Conservation (phyloP, 2,113 vertebrate genomes). For the Opisthocomus hoazin region DNA sequence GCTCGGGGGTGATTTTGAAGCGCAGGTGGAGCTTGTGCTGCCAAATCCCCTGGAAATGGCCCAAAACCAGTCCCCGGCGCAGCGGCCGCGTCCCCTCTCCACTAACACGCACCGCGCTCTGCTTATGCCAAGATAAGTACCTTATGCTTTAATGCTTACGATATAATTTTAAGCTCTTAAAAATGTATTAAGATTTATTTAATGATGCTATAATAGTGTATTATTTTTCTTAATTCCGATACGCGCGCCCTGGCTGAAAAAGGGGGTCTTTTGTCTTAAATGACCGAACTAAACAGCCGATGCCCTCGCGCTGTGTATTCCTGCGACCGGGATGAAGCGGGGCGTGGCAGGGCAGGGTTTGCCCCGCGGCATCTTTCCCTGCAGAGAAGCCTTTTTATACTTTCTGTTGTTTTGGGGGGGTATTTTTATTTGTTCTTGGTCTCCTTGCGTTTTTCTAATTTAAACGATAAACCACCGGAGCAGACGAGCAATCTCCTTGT, state of each 20-base stretch:
- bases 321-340: background rate
- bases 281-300: background rate
- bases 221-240: conserved; percentile 13
- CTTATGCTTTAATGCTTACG: conserved; percentile 51
- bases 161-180: conserved; percentile 55
- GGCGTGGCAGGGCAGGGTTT: background rate
- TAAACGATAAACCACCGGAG: conserved; percentile 44
- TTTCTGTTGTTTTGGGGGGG: background rate
- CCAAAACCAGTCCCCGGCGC: background rate
- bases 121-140: conserved; percentile 25
- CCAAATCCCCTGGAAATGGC: background rate
- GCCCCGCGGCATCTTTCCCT: conserved; percentile 16
- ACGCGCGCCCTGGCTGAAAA: background rate
- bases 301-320: background rate
- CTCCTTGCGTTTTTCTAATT: conserved; percentile 46
- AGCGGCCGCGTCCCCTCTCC: background rate
- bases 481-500: conserved; percentile 55
- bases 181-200: conserved; percentile 49
- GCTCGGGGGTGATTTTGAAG: background rate
- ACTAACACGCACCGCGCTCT: conserved; percentile 48
- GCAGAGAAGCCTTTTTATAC: conserved; percentile 63
- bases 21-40: background rate
- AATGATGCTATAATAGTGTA: conserved; percentile 41
- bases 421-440: background rate
- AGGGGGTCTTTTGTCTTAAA: conserved; percentile 43